Evolutionary conservation across 2,797 vertebrate genomes (phyloP), one percentile per base, ranked within the genome.

Genomic region (Percopsis omiscomaycus): DNA sequence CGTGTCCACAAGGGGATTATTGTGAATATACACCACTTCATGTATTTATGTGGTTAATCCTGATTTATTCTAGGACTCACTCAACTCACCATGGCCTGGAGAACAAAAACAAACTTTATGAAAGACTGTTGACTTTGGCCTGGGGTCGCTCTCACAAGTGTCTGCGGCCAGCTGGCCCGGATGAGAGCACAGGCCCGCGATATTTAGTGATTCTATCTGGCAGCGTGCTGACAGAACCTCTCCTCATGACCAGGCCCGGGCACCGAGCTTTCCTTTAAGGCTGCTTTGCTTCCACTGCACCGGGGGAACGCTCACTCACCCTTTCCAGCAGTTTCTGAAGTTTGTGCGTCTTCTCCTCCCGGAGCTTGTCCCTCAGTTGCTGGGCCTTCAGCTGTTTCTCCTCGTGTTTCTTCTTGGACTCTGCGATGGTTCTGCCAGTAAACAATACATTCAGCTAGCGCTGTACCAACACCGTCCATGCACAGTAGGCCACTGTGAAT

Each of bases 301-400:
- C 75, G 11, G 4, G 62, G 5, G 6, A 9, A 37, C 5, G 12
- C 73, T 66, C 62, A 71, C 95, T 94, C 89, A 99, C 98, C 89
- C 97, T 92, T 88, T 99, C 98, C 88, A 99, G 88, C 61, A 99
- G 89, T 86, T 99, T 99, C 84, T 99, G 98, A 88, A 99, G 93
- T 79, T 99, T 99, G 78, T 97, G 87, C 0, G 95, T 94, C 92
- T 99, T 98, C 88, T 99, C 96, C 83, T 99, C 98, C 22, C 95
- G 91, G 46, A 99, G 91, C 81, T 99, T 99, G 81, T 97, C 97
- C 73, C 98, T 92, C 64, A 99, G 92, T 86, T 99, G 98, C 82
- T 99, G 97, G 14, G 98, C 98, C 89, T 99, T 99, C 87, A 97
- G 95, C 91, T 99, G 98, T 77, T 99, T 99, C 88, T 99, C 98